Percentiles rank a stretch among this genome's conserved stretches.
Conservation (phyloP, 2,113 vertebrate genomes). For the Nymphicus hollandicus region DNA sequence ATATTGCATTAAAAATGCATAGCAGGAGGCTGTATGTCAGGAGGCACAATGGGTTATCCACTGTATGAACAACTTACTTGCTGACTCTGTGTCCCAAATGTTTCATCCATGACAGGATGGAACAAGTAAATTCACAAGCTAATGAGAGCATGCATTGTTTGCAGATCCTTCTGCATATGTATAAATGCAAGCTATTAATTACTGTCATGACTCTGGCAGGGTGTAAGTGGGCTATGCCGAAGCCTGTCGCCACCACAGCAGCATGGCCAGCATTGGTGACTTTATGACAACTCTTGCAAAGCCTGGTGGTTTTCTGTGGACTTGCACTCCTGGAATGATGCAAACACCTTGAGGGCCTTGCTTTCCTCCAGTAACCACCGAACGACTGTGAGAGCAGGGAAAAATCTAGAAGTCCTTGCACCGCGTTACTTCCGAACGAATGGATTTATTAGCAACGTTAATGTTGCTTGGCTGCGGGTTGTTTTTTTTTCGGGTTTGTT, state of each 20-base stretch:
- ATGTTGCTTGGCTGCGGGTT: neutral
- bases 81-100: neutral
- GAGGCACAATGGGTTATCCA: neutral
- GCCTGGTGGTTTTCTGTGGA: neutral
- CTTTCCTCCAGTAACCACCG: neutral
- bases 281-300: neutral
- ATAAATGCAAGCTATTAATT: neutral
- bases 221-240: neutral
- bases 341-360: neutral
- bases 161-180: neutral
- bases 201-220: neutral
- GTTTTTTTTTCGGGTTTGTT: neutral
- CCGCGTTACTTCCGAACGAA: rapidly evolving
- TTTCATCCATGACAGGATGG: neutral
- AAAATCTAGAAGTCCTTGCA: neutral
- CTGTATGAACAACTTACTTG: neutral
- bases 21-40: neutral
- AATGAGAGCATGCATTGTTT: neutral
- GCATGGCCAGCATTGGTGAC: neutral
- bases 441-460: rapidly evolving
- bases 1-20: neutral
- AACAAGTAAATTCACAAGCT: neutral
- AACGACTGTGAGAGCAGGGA: neutral
- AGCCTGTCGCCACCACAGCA: neutral
- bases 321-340: neutral